Evolutionary conservation across 2,888 invertebrate genomes (phyloP), one percentile per base, ranked within the genome.

Genomic region (Schizaphis graminum): DNA sequence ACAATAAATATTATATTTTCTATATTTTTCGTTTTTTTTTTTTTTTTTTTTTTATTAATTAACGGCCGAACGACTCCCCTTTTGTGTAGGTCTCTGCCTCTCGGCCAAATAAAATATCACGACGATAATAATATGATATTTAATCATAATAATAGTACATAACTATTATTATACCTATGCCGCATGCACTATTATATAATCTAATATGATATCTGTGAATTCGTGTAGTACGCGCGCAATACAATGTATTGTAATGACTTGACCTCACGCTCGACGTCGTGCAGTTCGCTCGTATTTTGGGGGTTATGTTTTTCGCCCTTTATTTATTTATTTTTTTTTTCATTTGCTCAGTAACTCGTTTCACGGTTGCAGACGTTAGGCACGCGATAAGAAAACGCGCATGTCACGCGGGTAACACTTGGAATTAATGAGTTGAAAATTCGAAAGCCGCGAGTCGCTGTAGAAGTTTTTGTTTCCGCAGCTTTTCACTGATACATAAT

Each of bases 181-280:
- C 7, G 77, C 77, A 91, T 44, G 53, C 44, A 77, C 13, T 35
- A 49, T n/a, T n/a, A n/a, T n/a, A n/a, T 84, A 91, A 84, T 91
- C 53, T 85, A 28, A 84, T 91, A 87, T 87, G 16, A 86, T 47
- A 67, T 88, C 87, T 67, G 35, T 21, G 53, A 87, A 28, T 57
- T n/a, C 49, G 61, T 57, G 91, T 28, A 67, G 35, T 21, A 61
- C 44, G 21, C 5, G 21, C 26, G 56, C 1, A 49, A 35, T 67
- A 90, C 67, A 49, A 47, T 47, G 47, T 53, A 53, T 28, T 86
- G 57, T 41, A 57, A 93, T 90, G 93, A 90, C 89, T 89, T 28
- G 8, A 57, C 49, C 21, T 57, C 93, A 89, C 89, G 93, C 84
- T 90, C 89, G n/a, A n/a, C 89, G 90, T 90, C 88, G 92, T 93